phyloP scores from a whole-genome alignment of 2,113 vertebrate genomes.

The Cheilinus undulatus region DNA sequence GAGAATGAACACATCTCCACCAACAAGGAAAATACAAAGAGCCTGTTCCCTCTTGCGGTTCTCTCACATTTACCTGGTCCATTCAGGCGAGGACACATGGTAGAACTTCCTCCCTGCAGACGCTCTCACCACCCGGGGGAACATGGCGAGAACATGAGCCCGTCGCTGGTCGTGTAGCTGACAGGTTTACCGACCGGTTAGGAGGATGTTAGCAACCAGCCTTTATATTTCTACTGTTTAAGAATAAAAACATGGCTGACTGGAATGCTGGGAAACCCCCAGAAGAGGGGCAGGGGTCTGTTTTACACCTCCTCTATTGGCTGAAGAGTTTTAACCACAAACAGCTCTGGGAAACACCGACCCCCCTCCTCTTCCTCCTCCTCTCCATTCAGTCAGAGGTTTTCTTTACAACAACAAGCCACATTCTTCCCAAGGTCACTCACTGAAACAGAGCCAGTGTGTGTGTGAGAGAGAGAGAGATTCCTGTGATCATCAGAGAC shows the following conservation, averaged over 20 bases:
- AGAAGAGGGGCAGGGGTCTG: conserved; percentile 8
- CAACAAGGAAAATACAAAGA: too few species aligned
- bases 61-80: neutral
- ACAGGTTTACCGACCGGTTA: conserved; percentile 1
- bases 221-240: neutral
- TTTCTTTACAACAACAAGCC: conserved; percentile 47
- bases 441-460: neutral
- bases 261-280: conserved; percentile 52
- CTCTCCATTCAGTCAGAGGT: conserved; percentile 32
- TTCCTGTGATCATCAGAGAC: conserved; percentile 9
- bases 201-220: neutral
- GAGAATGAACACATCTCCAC: too few species aligned
- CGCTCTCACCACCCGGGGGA: neutral
- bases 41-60: neutral
- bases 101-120: conserved; percentile 1
- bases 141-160: neutral
- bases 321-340: neutral
- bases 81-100: neutral
- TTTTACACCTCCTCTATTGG: conserved; percentile 6
- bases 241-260: conserved; percentile 19
- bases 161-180: neutral
- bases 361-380: neutral
- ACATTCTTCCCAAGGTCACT: conserved; percentile 49
- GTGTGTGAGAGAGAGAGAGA: neutral
- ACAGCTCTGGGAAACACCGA: conserved; percentile 23